Conservation (phyloP, 1,140 invertebrate genomes). For the Charaxes varanes region DNA sequence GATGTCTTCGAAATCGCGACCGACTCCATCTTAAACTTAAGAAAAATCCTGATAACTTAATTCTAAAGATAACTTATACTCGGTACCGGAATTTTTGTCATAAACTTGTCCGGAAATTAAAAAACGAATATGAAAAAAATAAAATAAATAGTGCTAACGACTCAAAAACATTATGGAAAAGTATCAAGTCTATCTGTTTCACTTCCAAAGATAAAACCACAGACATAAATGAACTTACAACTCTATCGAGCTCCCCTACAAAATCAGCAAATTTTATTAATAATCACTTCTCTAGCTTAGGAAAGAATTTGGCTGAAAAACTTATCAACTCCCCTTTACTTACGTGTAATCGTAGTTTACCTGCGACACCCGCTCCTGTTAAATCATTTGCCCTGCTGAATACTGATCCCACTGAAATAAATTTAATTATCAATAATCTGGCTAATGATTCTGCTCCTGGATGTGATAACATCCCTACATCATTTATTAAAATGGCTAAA, state of each 20-base stretch:
- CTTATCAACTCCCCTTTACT: slow-evolving; percentile 1
- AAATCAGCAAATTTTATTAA: slow-evolving; percentile 12
- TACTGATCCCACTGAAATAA: slow-evolving; percentile 13
- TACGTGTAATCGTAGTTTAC: neutral
- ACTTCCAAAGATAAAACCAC: slow-evolving; percentile 3
- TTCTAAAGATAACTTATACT: slow-evolving; percentile 12
- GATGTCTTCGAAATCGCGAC: slow-evolving; percentile 8
- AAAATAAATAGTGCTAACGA: slow-evolving; percentile 8
- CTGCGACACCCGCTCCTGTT: neutral
- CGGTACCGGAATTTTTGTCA: slow-evolving; percentile 14
- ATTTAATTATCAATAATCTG: slow-evolving; percentile 7
- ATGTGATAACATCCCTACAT: no score
- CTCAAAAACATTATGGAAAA: slow-evolving; percentile 15
- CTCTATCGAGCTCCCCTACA: neutral
- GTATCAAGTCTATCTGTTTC: slow-evolving; percentile 10
- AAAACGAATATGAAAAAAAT: slow-evolving; percentile 9
- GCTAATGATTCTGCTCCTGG: slow-evolving; percentile 6
- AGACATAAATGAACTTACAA: slow-evolving; percentile 3
- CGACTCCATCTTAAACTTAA: slow-evolving; percentile 8
- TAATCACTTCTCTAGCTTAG: slow-evolving; percentile 8
- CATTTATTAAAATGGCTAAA: slow-evolving; percentile 7
- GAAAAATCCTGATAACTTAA: no score
- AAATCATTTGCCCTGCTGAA: slow-evolving; percentile 10
- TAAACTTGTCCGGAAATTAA: slow-evolving; percentile 10
- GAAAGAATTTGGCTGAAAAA: slow-evolving; percentile 13